Evolutionary conservation across 2,888 invertebrate species (phyloP).

Genomic region (Dicyrtomina minuta): DNA sequence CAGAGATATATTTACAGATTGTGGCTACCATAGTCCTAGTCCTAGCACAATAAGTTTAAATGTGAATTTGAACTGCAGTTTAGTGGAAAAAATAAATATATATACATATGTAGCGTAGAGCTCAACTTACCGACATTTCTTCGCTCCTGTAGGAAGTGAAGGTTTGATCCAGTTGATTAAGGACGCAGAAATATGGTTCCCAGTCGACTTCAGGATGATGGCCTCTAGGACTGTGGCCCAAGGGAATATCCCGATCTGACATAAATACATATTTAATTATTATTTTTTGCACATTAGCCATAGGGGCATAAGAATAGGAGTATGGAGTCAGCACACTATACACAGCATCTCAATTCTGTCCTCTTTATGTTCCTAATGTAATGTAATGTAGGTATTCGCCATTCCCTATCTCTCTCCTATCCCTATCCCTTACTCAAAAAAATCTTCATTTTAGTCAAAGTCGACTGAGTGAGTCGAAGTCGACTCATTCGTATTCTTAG

Average conservation of each 20-base stretch:
- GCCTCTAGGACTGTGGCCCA: slow-evolving; percentile 54
- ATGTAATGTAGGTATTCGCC: no score
- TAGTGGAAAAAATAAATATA: no score
- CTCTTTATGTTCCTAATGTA: slow-evolving; percentile 1
- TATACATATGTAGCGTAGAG: not conserved
- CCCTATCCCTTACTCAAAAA: not conserved
- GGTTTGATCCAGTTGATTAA: slow-evolving; percentile 73
- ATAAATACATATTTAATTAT: no score
- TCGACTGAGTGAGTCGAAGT: no score
- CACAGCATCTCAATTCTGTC: not conserved
- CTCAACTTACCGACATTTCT: slow-evolving; percentile 71
- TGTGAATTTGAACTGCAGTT: not conserved
- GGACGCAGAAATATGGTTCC: slow-evolving; percentile 78
- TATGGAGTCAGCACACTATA: no score
- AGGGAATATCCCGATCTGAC: slow-evolving; percentile 55
- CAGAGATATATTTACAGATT: not conserved
- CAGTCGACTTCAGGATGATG: slow-evolving; percentile 59
- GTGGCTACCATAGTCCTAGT: not conserved
- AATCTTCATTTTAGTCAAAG: no score
- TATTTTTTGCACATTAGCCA: no score
- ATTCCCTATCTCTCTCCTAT: not conserved
- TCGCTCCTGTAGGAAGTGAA: slow-evolving; percentile 76
- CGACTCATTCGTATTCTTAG: no score
- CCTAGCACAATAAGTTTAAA: not conserved
- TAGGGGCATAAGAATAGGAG: no score